A percentile compares a stretch with the other conserved stretches of the same genome.
Evolutionary conservation across 2,888 invertebrate species (phyloP).

Genomic region (Watsonalla binaria): DNA sequence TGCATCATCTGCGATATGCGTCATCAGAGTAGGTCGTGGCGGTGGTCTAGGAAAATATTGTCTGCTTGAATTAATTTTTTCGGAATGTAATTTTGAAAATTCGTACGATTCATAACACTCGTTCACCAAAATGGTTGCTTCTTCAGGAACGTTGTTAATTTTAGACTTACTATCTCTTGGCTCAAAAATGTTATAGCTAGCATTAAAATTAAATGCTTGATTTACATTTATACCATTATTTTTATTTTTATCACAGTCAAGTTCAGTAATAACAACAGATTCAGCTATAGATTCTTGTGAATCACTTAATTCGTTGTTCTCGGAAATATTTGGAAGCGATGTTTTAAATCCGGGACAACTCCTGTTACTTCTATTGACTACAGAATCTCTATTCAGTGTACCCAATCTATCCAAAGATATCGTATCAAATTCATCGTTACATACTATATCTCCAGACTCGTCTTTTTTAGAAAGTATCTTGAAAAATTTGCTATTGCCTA

Average conservation of each 20-base stretch:
- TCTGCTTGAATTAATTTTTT: conserved; percentile 15
- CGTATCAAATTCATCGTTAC: conserved; percentile 72
- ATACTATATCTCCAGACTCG: conserved; percentile 65
- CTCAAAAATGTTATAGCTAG: conserved; percentile 58
- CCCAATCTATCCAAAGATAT: conserved; percentile 68
- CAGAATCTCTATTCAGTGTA: conserved; percentile 63
- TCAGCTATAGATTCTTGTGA: conserved; percentile 50
- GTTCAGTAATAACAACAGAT: conserved; percentile 39
- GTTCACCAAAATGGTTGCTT: conserved; percentile 55
- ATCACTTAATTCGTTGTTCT: conserved; percentile 65
- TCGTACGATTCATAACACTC: conserved; percentile 70
- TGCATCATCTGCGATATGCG: conserved; percentile 23
- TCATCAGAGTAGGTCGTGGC: conserved; percentile 40
- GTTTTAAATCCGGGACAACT: conserved; percentile 73
- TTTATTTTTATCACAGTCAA: conserved; percentile 34
- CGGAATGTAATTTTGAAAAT: conserved; percentile 31
- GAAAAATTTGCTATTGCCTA: conserved; percentile 74
- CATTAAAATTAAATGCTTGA: conserved; percentile 47
- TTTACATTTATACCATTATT: conserved; percentile 19
- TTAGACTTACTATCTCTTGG: conserved; percentile 48
- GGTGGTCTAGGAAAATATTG: conserved; percentile 48
- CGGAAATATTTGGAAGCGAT: conserved; percentile 69
- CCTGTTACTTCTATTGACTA: conserved; percentile 68
- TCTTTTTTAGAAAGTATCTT: conserved; percentile 69
- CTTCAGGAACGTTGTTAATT: conserved; percentile 39